Base-by-base conservation (phyloP, 92 coral and sea anemone species). In the Heliopora coerulea region DNA sequence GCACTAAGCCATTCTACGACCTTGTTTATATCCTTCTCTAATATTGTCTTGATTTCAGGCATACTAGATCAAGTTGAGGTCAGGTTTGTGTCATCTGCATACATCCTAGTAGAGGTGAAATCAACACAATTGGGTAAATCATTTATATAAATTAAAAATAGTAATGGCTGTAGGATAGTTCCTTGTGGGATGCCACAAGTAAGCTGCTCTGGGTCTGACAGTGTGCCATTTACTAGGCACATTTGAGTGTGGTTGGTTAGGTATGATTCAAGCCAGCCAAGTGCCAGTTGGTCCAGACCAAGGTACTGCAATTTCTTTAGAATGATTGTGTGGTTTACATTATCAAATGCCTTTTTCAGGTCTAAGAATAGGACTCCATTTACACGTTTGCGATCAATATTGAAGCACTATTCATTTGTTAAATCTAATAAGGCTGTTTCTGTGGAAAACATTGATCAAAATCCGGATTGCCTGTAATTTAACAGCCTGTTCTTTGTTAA, bases 141-240 rank as follows among this genome's bases (percentile, higher is more conserved):
- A 75, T 52, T 75, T 23, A 82, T 61, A 56, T 75, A 82, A 0
- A 67, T 59, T 8, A 66, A 32, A 49, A 82, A 75, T 21, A 65
- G 69, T 48, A 75, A 49, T n/a, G 86, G 82, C 39, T 82, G 72
- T 13, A 82, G 39, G 46, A 66, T 49, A 29, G 70, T 65, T 39
- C 83, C 82, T 31, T 75, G 82, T 35, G 86, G 82, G 31, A 75
- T 70, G 9, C 82, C 86, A 75, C 59, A 50, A 20, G 86, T 30
- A 37, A 82, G 41, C 41, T 27, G 48, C 26, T 68, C 56, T 20
- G 56, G 59, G 24, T 60, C 54, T 52, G 74, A 73, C 40, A 52
- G 46, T 12, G 64, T 35, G 26, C 48, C 65, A 28, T 54, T 56
- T 13, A 74, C 40, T 15, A 12, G 34, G 68, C 72, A 67, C 56